phyloP scores from a whole-genome alignment of 1,140 invertebrate genomes.

The Tetramorium parvispinum region DNA sequence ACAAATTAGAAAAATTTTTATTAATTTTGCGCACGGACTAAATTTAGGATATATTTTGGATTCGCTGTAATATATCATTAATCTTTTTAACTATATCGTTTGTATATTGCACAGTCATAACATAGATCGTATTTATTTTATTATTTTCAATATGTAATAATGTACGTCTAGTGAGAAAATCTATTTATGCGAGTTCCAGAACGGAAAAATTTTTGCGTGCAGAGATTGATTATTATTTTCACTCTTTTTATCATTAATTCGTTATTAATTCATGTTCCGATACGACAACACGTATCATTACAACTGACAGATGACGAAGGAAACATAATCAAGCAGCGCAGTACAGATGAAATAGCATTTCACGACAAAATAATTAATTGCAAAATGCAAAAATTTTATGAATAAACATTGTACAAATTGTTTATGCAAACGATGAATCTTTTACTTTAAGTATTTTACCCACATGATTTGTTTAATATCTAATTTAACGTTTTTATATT shows the following conservation, averaged over 20 bases:
- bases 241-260: not conserved
- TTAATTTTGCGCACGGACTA: not conserved
- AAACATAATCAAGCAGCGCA: not conserved
- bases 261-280: not conserved
- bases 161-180: not conserved
- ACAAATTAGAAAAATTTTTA: not conserved
- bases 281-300: not conserved
- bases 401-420: conserved; percentile 17
- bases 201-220: conserved; percentile 1
- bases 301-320: not conserved
- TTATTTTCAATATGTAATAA: not conserved
- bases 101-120: not conserved
- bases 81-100: not conserved
- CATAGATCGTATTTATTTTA: not conserved
- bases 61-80: not conserved
- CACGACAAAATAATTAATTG: not conserved
- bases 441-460: conserved; percentile 2
- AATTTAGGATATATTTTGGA: not conserved
- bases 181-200: not conserved
- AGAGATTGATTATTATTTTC: not conserved
- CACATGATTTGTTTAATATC: not conserved
- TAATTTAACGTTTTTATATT: not conserved
- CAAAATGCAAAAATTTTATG: not conserved
- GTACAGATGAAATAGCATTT: not conserved
- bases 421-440: not conserved